phyloP scores from a whole-genome alignment of 2,797 vertebrate species.

The Halcyon badia region DNA sequence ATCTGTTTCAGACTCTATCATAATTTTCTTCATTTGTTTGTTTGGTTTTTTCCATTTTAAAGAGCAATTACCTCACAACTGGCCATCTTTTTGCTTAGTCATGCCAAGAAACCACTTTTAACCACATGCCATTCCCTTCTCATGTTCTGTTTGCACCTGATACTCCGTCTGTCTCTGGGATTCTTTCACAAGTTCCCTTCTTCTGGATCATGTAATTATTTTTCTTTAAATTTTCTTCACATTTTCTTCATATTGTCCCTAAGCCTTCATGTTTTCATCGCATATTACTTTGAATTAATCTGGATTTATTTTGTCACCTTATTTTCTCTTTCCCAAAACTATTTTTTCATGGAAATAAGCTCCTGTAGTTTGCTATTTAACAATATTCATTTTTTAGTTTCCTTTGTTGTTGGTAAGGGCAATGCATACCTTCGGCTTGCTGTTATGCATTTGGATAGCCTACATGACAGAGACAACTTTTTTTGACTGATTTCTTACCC shows the following conservation, averaged over 20 bases:
- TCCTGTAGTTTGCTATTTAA: background rate
- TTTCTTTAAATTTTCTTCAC: background rate
- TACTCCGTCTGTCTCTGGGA: background rate
- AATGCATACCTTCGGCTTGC: background rate
- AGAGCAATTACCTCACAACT: background rate
- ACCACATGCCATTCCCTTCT: background rate
- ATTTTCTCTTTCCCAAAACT: background rate
- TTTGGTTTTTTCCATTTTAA: background rate
- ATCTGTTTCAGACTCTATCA: background rate
- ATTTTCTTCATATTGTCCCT: background rate
- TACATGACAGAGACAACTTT: background rate
- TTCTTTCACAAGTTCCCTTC: constrained; percentile 5
- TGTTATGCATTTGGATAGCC: background rate
- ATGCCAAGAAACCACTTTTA: background rate
- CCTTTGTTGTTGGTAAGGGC: background rate
- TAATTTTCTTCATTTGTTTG: background rate
- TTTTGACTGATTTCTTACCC: background rate
- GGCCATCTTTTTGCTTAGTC: background rate
- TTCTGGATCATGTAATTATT: background rate
- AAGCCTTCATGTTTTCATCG: background rate
- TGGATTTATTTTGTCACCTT: background rate
- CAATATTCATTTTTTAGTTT: background rate
- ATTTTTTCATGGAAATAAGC: background rate
- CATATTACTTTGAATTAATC: background rate
- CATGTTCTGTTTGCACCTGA: background rate